Evolutionary conservation across 2,797 vertebrate species (phyloP).

Genomic region (Xerus rutilus): DNA sequence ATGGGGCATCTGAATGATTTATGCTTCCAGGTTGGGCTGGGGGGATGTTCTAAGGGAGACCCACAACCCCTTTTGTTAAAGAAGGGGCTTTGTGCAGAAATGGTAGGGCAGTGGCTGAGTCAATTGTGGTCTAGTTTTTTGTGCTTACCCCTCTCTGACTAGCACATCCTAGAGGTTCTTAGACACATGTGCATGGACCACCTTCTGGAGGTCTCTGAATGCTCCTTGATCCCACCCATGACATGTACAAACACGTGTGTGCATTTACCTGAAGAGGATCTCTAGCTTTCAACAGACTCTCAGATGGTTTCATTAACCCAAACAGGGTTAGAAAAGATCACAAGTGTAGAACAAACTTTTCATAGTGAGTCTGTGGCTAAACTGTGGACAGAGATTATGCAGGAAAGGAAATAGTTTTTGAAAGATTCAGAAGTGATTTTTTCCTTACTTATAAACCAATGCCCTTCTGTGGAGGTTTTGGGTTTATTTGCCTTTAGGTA

Average conservation of each 20-base stretch:
- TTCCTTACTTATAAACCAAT: background rate
- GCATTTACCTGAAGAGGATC: background rate
- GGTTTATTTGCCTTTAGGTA: background rate
- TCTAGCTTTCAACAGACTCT: background rate
- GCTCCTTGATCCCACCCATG: fast-evolving
- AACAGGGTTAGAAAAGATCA: background rate
- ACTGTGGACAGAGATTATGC: background rate
- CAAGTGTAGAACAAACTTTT: background rate
- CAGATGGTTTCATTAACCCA: background rate
- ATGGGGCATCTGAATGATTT: background rate
- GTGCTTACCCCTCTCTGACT: background rate
- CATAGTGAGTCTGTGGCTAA: background rate
- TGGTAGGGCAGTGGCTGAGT: fast-evolving
- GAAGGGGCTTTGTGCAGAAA: background rate
- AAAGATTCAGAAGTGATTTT: background rate
- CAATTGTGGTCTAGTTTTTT: too few species aligned
- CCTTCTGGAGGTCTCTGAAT: background rate
- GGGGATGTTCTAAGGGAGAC: background rate
- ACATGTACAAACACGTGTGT: fast-evolving
- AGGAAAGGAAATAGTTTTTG: background rate
- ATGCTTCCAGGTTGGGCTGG: background rate
- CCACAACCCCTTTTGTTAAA: background rate
- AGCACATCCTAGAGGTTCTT: background rate
- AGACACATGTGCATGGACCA: background rate
- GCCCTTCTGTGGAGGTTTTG: background rate